phyloP scores from a whole-genome alignment of 2,888 invertebrate species.

The Campoletis raptor region DNA sequence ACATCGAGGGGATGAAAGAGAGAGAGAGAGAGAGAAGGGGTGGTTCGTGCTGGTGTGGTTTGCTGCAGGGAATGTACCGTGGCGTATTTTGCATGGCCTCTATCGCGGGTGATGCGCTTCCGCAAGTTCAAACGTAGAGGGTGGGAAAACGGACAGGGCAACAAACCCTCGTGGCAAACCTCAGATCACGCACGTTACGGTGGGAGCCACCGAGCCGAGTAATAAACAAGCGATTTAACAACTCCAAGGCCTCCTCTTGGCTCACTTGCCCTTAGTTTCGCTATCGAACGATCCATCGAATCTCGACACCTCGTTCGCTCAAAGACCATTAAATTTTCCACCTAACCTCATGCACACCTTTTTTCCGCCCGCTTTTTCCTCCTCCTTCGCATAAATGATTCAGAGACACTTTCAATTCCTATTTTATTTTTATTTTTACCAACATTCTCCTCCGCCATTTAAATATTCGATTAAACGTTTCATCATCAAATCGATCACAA shows the following conservation, averaged over 20 bases:
- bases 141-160: constrained; percentile 54
- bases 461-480: not conserved
- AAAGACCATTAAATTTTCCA: constrained; percentile 40
- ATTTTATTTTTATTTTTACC: not conserved
- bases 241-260: constrained; percentile 25
- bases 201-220: constrained; percentile 48
- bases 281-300: constrained; percentile 60
- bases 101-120: constrained; percentile 57
- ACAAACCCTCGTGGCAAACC: constrained; percentile 65
- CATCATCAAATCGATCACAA: not conserved
- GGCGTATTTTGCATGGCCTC: constrained; percentile 56
- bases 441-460: not conserved
- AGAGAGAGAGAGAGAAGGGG: not conserved
- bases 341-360: constrained; percentile 1
- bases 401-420: not conserved
- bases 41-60: constrained; percentile 56
- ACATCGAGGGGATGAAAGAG: not conserved
- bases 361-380: not conserved
- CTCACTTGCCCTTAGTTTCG: constrained; percentile 36
- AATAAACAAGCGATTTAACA: constrained; percentile 64
- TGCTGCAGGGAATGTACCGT: constrained; percentile 55
- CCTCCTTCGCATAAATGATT: not conserved
- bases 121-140: constrained; percentile 36
- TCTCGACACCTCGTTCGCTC: constrained; percentile 58
- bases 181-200: constrained; percentile 65